Percentiles rank a stretch among this genome's conserved stretches.
These are phyloP conservation scores for Ardeotis arabs DNA, from an alignment of 2,113 vertebrate genomes.

Conservation along the genomic window DNA sequence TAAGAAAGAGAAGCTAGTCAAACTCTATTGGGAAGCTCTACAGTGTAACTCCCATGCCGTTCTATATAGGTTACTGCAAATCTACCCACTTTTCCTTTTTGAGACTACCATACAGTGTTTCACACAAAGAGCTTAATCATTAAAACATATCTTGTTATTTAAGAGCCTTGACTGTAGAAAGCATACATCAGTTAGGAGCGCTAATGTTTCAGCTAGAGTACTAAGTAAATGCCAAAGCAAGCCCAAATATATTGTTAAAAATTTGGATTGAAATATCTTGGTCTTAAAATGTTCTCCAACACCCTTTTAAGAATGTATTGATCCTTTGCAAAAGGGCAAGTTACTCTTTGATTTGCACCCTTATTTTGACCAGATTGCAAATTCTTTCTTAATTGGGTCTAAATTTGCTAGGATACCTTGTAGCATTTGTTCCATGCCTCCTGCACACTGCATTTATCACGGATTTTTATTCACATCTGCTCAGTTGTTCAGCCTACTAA, in stretches of 20 bases:
- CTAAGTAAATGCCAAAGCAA: background rate
- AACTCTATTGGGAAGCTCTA: slow-evolving; percentile 9
- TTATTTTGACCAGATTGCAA: slow-evolving; percentile 60
- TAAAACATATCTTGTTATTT: background rate
- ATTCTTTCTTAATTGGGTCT: slow-evolving; percentile 56
- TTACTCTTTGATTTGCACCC: slow-evolving; percentile 14
- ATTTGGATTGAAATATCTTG: background rate
- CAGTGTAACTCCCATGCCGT: background rate
- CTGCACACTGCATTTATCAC: slow-evolving; percentile 38
- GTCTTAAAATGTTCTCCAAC: background rate
- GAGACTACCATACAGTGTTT: background rate
- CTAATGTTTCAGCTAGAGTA: background rate
- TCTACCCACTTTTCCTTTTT: background rate
- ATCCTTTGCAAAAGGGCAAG: background rate
- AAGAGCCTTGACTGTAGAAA: background rate
- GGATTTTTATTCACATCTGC: slow-evolving; percentile 62
- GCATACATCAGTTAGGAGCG: background rate
- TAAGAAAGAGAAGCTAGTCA: slow-evolving; percentile 10
- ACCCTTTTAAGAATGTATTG: background rate
- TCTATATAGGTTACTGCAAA: slow-evolving; percentile 2
- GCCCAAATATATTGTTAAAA: background rate
- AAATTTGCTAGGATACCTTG: slow-evolving; percentile 24
- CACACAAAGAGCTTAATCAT: background rate
- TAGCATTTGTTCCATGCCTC: slow-evolving; percentile 29
- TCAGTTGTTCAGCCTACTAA: slow-evolving; percentile 43